These are phyloP conservation scores for Macrocentrus cingulum DNA, from an alignment of 1,140 invertebrate genomes.

Conservation along the genomic window DNA sequence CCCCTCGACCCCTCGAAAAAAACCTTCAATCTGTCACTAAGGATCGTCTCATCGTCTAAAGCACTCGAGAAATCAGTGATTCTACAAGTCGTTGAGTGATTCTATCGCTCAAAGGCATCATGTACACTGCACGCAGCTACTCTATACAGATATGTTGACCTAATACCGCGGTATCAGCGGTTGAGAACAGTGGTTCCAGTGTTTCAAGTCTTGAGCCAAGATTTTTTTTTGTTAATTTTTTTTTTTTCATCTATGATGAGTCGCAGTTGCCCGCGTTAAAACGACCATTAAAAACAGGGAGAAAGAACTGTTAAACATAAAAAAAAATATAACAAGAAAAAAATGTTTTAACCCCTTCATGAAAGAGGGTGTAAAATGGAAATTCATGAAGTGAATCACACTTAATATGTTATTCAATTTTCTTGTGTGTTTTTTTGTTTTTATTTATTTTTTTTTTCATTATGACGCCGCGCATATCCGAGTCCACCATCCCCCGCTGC, in stretches of 20 bases:
- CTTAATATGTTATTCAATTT: too few relatives aligned
- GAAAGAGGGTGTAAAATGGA: neutral
- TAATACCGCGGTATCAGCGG: neutral
- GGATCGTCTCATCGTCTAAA: too few relatives aligned
- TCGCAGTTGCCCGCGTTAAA: conserved; percentile 38
- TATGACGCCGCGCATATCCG: neutral
- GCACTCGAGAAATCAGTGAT: neutral
- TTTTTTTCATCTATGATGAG: conserved; percentile 44
- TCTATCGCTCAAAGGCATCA: conserved; percentile 12
- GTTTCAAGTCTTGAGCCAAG: conserved; percentile 38
- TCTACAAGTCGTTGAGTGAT: conserved; percentile 11
- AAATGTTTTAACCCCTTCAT: neutral
- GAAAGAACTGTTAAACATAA: neutral
- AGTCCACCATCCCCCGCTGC: neutral
- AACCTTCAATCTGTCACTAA: too few relatives aligned
- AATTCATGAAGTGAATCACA: conserved; percentile 10
- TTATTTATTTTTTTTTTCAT: neutral
- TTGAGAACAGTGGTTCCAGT: conserved; percentile 43
- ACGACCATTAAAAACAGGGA: too few relatives aligned
- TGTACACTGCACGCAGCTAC: neutral
- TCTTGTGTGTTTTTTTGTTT: conserved; percentile 2
- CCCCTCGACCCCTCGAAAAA: too few relatives aligned
- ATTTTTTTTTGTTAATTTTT: too few relatives aligned
- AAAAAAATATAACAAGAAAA: neutral
- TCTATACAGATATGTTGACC: conserved; percentile 12